Conservation (phyloP, 2,888 invertebrate genomes). For the Tridacna crocea region DNA sequence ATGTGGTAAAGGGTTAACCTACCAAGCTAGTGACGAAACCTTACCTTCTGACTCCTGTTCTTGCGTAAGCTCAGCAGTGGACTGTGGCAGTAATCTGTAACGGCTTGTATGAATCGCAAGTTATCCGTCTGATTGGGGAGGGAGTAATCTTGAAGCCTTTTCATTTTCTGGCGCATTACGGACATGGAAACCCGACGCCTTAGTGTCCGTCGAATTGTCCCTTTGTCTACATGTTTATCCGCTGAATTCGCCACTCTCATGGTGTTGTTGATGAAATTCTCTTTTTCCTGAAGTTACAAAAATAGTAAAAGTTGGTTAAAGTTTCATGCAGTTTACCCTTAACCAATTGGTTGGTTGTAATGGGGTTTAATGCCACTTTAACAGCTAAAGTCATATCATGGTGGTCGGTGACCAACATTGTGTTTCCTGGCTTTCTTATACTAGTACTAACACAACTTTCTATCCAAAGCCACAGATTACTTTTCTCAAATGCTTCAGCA, state of each 20-base stretch:
- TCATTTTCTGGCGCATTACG: conserved; percentile 70
- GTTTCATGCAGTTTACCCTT: too few relatives aligned
- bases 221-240: conserved; percentile 26
- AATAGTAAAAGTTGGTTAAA: background rate
- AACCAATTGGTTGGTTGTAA: too few relatives aligned
- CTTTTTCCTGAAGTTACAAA: conserved; percentile 51
- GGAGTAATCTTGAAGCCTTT: conserved; percentile 70
- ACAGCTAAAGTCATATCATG: too few relatives aligned
- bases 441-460: too few relatives aligned
- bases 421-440: too few relatives aligned
- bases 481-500: too few relatives aligned
- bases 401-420: too few relatives aligned
- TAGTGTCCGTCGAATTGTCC: conserved; percentile 61
- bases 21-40: too few relatives aligned
- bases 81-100: conserved; percentile 53
- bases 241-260: background rate
- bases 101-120: conserved; percentile 46
- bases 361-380: too few relatives aligned
- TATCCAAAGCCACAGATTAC: too few relatives aligned
- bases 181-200: conserved; percentile 65
- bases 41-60: conserved; percentile 36
- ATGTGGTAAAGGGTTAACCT: too few relatives aligned
- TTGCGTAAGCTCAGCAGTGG: conserved; percentile 43
- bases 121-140: conserved; percentile 61
- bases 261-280: conserved; percentile 31